Evolutionary conservation across 2,113 vertebrate genomes (phyloP).

Genomic region (Myrmecophaga tridactyla): DNA sequence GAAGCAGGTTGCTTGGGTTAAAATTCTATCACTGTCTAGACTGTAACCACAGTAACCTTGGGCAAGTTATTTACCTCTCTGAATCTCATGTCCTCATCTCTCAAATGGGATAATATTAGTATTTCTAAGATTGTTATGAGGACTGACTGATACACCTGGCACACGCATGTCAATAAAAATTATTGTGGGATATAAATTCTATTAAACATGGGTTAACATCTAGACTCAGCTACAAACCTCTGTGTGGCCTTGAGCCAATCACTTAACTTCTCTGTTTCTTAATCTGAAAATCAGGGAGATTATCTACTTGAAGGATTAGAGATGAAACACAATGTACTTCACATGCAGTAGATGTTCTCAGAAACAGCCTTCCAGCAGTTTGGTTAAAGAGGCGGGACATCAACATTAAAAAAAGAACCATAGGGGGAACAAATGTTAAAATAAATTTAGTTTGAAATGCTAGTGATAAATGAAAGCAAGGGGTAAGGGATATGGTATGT

Average conservation of each 20-base stretch:
- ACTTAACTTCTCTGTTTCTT: slow-evolving; percentile 30
- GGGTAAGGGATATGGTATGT: too few relatives aligned
- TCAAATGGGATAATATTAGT: background rate
- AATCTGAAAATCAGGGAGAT: background rate
- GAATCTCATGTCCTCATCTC: too few relatives aligned
- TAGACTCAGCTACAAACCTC: background rate
- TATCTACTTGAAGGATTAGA: background rate
- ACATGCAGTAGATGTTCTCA: background rate
- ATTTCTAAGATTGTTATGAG: background rate
- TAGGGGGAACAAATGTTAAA: too few relatives aligned
- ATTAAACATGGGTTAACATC: background rate
- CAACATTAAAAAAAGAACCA: background rate
- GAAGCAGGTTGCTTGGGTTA: background rate
- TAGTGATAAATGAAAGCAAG: too few relatives aligned
- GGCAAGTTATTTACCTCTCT: background rate
- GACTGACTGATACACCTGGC: background rate
- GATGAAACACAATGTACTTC: background rate
- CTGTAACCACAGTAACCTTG: background rate
- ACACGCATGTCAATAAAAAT: background rate
- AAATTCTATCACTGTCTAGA: background rate
- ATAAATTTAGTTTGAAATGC: too few relatives aligned
- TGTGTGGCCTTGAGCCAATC: background rate
- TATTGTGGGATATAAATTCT: background rate
- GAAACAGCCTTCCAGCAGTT: background rate
- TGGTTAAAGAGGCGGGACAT: background rate